Percentiles rank a stretch among this genome's conserved stretches.
phyloP scores from a whole-genome alignment of 2,888 invertebrate genomes.

The Pomacea canaliculata region DNA sequence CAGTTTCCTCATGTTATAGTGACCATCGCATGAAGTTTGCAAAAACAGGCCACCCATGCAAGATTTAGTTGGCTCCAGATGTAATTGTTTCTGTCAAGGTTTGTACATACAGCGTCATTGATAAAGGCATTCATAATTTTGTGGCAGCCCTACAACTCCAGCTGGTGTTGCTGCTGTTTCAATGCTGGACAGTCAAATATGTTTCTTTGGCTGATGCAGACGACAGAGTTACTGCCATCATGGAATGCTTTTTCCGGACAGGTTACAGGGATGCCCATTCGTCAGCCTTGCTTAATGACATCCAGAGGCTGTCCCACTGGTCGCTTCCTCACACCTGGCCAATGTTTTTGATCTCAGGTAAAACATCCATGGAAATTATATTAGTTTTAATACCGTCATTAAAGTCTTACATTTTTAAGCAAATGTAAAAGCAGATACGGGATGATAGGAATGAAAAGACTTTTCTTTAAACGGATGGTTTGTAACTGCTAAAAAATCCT shows the following conservation, averaged over 20 bases:
- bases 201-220: conserved; percentile 53
- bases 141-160: conserved; percentile 39
- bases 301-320: conserved; percentile 54
- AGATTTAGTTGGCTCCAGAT: too few species aligned
- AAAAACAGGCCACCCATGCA: too few species aligned
- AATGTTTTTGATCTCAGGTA: conserved; percentile 19
- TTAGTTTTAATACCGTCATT: too few species aligned
- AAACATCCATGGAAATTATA: too few species aligned
- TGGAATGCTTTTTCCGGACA: conserved; percentile 63
- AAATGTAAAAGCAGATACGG: not conserved
- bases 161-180: conserved; percentile 58
- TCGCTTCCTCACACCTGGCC: conserved; percentile 65
- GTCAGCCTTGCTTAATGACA: conserved; percentile 47
- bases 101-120: too few species aligned
- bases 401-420: not conserved
- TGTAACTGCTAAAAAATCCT: too few species aligned
- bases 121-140: not conserved
- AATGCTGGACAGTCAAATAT: conserved; percentile 63
- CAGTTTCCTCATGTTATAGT: too few species aligned
- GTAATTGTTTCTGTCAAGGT: too few species aligned
- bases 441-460: not conserved
- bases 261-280: conserved; percentile 57
- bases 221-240: conserved; percentile 46
- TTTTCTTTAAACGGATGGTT: too few species aligned
- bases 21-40: too few species aligned